Conservation (phyloP, 2,797 vertebrate genomes). For the Aphelocoma californica region DNA sequence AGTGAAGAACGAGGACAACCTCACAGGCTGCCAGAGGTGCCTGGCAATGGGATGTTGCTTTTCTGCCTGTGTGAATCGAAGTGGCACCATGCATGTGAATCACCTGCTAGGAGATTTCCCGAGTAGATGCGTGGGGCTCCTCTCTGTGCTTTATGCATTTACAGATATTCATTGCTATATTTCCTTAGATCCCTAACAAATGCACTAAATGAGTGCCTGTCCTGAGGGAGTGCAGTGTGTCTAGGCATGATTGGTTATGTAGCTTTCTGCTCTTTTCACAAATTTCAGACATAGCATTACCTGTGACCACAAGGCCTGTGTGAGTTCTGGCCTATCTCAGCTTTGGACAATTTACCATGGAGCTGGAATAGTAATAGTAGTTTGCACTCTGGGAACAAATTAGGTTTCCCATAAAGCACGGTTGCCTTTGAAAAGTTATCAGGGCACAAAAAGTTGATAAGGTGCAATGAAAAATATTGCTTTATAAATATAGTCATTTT, state of each 20-base stretch:
- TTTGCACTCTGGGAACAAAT: neutral
- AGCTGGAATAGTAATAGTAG: neutral
- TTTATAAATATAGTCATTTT: neutral
- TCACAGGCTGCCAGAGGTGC: neutral
- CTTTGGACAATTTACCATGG: neutral
- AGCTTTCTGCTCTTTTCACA: neutral
- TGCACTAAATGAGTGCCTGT: neutral
- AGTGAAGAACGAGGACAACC: neutral
- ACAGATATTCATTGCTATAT: neutral
- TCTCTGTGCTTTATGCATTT: neutral
- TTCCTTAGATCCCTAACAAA: neutral
- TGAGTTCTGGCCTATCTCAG: neutral
- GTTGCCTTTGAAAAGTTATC: neutral
- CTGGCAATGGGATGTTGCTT: neutral
- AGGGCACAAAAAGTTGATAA: neutral
- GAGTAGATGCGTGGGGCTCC: accelerated
- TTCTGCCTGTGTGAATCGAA: neutral
- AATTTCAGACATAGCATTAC: neutral
- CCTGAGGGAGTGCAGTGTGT: neutral
- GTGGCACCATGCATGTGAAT: accelerated
- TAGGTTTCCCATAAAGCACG: neutral
- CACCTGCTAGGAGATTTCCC: neutral
- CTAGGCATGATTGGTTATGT: neutral
- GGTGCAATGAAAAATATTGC: neutral
- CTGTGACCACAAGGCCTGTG: neutral